Base-by-base conservation (phyloP, 2,113 vertebrate genomes). In the Meleagris gallopavo region DNA sequence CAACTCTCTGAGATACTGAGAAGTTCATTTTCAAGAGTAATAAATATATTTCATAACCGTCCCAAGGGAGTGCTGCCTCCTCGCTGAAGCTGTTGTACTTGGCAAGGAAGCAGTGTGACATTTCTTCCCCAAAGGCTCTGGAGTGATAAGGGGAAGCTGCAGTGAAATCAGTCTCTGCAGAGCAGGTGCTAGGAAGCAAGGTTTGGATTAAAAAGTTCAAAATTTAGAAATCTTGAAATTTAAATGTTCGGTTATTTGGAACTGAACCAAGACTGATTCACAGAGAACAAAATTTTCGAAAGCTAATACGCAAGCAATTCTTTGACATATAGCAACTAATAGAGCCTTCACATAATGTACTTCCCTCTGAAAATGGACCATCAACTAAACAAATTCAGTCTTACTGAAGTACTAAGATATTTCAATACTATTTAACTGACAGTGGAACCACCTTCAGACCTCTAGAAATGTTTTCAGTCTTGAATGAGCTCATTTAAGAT, bases 31-130 rank as follows among this genome's bases (percentile, higher is more conserved):
- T 94, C 50, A 81, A 66, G 66, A 86, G 80, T 71, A 95, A 94
- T 91, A 96, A 91, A 94, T 94, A 84, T 32, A 91, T 94, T 96
- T 94, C 91, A 86, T 89, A 96, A 92, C 66, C 48, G 82, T 94
- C 91, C 78, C 96, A 89, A 83, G 80, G 76, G 91, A 92, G 41
- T 6, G 76, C 72, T 91, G 87, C 73, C 61, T 91, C 76, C 41
- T 81, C 95, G 88, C 25, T 88, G 93, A 93, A 93, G 76, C 89
- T 93, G 61, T 87, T 70, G 85, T 75, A 80, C 79, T 96, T 94
- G 91, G 94, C 85, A 90, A 89, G 55, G 70, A 88, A 93, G 32
- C 2, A 0, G 46, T 89, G 86, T 82, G 81, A 94, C 90, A 82
- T 92, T 94, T 93, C 88, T 93, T 86, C 57, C 81, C 65, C 65